Base-by-base conservation (phyloP, 2,797 vertebrate species). In the Triplophysa yarkandensis region DNA sequence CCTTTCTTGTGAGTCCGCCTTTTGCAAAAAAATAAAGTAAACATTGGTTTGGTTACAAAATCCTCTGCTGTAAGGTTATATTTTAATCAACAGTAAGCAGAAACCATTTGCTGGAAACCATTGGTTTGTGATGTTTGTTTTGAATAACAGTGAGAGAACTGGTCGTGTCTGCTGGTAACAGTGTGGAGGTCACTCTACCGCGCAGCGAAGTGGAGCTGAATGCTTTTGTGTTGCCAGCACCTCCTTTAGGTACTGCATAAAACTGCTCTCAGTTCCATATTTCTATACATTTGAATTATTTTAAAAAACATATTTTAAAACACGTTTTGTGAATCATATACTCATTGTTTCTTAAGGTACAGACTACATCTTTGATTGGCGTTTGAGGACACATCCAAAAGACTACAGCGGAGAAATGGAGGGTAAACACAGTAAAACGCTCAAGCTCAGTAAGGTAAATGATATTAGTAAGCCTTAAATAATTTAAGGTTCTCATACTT, bases 371-470 rank as follows among this genome's bases (percentile, higher is more conserved):
- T 98, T 96, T 77, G 90, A 96, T 76, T 99, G 98, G 98, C 91
- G 89, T 57, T 83, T 99, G 86, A 98, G 92, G 80, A 98, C 95
- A 57, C 96, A 97, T 85, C 95, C 95, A 70, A 94, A 90, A 86
- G 95, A 98, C 88, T 97, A 95, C 88, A 93, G 95, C 62, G 98
- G 97, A 57, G 95, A 94, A 87, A 96, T 98, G 96, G 98, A 94
- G 85, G 95, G 94, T 48, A 90, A 97, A 58, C 92, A 93, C 86
- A 94, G 90, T 65, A 86, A 85, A 80, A 91, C 90, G 0, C 94
- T 98, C 17, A 98, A 94, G 74, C 92, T 99, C 60, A 99, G 96
- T 85, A 93, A 95, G 94, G 98, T 98, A 85, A 60, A 19, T 19
- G 6, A 8, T 2, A n/a, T 2, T 46, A 3, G 17, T n/a, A 46